Evolutionary conservation across 64 coral and sea anemone genomes (phyloP).

Genomic region (Platygyra sinensis): DNA sequence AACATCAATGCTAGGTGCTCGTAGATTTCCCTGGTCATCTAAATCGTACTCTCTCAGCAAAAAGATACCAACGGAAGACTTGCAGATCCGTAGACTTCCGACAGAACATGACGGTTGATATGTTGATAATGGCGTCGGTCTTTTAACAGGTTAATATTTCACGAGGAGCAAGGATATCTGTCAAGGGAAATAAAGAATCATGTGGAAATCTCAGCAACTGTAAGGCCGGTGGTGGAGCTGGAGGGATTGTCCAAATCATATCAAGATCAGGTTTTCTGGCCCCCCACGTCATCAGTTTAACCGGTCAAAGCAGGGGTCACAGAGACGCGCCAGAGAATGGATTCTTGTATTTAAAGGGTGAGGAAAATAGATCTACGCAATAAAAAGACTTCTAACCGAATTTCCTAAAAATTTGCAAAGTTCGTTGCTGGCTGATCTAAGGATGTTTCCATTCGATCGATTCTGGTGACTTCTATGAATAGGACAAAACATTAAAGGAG

Average conservation of each 20-base stretch:
- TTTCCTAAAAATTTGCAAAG: background rate
- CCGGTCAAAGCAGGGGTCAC: background rate
- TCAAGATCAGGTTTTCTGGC: background rate
- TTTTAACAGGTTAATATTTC: background rate
- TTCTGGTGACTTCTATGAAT: too few relatives aligned
- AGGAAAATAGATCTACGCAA: background rate
- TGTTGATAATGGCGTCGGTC: background rate
- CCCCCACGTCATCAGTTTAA: background rate
- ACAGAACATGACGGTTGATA: background rate
- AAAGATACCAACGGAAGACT: too few relatives aligned
- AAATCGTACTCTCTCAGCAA: too few relatives aligned
- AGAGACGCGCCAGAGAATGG: background rate
- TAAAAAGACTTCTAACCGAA: background rate
- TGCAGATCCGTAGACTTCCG: background rate
- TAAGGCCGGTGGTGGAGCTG: constrained; percentile 5
- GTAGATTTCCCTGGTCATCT: too few relatives aligned
- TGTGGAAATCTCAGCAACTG: background rate
- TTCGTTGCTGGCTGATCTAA: background rate
- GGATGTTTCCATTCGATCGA: too few relatives aligned
- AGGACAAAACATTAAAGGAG: too few relatives aligned
- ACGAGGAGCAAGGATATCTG: background rate
- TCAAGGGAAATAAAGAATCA: background rate
- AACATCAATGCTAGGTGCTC: too few relatives aligned
- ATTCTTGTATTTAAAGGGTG: background rate
- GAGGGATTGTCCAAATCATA: constrained; percentile 1